A percentile compares a stretch with the other conserved stretches of the same genome.
These are phyloP conservation scores for Sitobion miscanthi DNA, from an alignment of 1,140 invertebrate species.

Conservation along the genomic window DNA sequence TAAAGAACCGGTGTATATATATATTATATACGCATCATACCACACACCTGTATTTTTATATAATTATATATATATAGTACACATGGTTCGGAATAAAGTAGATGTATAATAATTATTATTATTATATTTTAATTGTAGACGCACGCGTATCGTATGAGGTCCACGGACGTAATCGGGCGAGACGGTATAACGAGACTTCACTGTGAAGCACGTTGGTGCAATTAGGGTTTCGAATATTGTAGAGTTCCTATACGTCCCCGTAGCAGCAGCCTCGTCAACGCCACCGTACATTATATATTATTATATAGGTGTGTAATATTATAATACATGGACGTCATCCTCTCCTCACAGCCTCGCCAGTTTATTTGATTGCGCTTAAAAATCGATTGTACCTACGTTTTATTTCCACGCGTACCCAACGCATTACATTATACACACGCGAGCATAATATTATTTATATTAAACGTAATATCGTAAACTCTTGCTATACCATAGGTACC, in stretches of 20 bases:
- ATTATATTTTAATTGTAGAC: background rate
- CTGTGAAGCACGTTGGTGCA: conserved; percentile 10
- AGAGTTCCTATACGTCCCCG: background rate
- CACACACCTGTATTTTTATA: background rate
- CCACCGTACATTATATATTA: background rate
- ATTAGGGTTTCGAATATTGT: background rate
- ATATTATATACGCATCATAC: background rate
- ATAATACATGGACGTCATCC: background rate
- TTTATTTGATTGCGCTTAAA: conserved; percentile 18
- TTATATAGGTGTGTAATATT: background rate
- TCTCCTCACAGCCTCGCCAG: background rate
- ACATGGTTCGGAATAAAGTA: background rate
- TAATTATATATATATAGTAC: background rate
- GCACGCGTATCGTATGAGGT: background rate
- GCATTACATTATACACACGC: too few relatives aligned
- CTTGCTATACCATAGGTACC: background rate
- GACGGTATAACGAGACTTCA: background rate
- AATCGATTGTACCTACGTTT: background rate
- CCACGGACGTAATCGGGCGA: background rate
- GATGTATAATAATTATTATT: background rate
- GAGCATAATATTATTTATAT: background rate
- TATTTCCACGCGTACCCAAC: background rate
- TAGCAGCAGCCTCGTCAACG: background rate
- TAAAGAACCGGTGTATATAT: background rate
- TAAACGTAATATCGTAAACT: background rate